Base-by-base conservation (phyloP, 1,140 invertebrate species). In the Antheraea mylitta region DNA sequence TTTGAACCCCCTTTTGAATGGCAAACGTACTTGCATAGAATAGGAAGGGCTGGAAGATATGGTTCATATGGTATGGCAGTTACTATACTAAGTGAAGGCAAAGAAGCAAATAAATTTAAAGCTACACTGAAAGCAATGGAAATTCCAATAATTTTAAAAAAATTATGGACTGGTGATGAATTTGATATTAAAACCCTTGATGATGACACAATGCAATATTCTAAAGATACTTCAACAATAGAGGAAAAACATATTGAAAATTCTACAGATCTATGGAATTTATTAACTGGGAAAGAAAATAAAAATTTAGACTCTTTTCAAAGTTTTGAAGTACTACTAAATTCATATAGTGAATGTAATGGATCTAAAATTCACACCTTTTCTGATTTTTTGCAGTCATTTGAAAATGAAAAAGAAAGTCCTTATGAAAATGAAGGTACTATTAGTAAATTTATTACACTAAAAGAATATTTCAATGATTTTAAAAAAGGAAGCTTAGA, bases 1-100 rank as follows among this genome's bases (percentile, higher is more conserved):
- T 94, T 99, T 79, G 98, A 99, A 86, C 85, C 96, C 58, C 98
- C 99, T 2, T 80, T 77, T 64, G 96, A 98, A 83, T 93, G 94
- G 77, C 95, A 97, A 67, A 99, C 97, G 3, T 99, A 99, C 94
- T 94, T 99, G 69, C 99, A 99, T 92, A 94, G 99, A 85, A 98
- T 99, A 82, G 99, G 99, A 7, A 94, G 98, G 79, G 98, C 98
- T 65, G 99, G 98, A 0, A 93, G 99, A 76, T 99, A 96, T 93
- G 97, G 97, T 0, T 95, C 96, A 18, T 93, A 94, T 81, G 97
- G 96, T 67, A 93, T 95, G 63, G 94, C 96, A 22, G 94, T 97
- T 30, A 96, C 94, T 73, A 93, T 97, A 66, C 79, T 95, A 18
- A 91, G 94, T 59, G 87, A 94, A 70, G 93, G 93, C 19, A 89